Conservation (phyloP, 2,888 invertebrate species). For the Netelia virgata region DNA sequence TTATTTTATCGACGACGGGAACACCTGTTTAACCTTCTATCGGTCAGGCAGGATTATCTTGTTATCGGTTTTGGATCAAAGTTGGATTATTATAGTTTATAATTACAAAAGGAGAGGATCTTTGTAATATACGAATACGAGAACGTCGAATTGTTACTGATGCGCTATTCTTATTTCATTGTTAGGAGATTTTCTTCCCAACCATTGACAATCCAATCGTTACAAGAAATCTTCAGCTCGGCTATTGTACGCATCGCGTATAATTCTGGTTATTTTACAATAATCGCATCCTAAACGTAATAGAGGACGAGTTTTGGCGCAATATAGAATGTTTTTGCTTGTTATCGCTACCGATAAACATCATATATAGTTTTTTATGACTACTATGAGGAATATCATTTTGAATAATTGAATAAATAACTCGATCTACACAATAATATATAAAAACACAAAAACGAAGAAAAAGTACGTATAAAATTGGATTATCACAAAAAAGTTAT, state of each 20-base stretch:
- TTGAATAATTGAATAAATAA: slow-evolving; percentile 38
- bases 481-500: slow-evolving; percentile 30
- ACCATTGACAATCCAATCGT: slow-evolving; percentile 9
- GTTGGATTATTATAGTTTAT: too few species aligned
- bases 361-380: slow-evolving; percentile 21
- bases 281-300: background rate
- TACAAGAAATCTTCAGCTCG: slow-evolving; percentile 39
- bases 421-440: slow-evolving; percentile 22
- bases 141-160: background rate
- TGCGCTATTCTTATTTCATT: slow-evolving; percentile 46
- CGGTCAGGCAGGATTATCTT: too few species aligned
- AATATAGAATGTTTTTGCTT: background rate
- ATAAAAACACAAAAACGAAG: slow-evolving; percentile 28
- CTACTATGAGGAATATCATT: background rate
- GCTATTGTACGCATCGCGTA: slow-evolving; percentile 7
- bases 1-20: background rate
- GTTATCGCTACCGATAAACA: slow-evolving; percentile 5
- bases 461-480: slow-evolving; percentile 58
- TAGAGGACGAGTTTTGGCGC: slow-evolving; percentile 12
- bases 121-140: slow-evolving; percentile 1
- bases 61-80: too few species aligned
- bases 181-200: background rate
- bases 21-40: too few species aligned
- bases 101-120: background rate
- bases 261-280: background rate